Conservation (phyloP, 2,888 invertebrate species). For the Eucriotettix oculatus region DNA sequence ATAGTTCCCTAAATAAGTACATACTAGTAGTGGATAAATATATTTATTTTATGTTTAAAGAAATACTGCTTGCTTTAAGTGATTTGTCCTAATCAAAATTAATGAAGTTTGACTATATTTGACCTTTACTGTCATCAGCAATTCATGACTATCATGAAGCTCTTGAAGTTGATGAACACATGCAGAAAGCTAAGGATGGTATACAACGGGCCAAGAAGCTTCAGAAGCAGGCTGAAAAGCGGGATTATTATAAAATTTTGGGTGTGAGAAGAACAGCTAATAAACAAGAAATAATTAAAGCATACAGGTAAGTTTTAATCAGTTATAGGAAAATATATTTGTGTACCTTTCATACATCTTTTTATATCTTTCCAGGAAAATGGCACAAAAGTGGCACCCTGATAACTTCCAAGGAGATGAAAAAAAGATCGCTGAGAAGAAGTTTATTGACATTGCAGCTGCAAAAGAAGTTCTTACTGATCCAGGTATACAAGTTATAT, state of each 20-base stretch:
- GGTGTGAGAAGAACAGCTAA: slow-evolving; percentile 78
- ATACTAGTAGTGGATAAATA: no score
- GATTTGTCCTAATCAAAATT: no score
- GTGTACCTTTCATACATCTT: not conserved
- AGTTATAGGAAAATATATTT: not conserved
- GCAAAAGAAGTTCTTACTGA: slow-evolving; percentile 85
- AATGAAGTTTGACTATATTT: no score
- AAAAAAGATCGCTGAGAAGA: slow-evolving; percentile 89
- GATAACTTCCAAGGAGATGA: slow-evolving; percentile 82
- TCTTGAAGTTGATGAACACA: slow-evolving; percentile 59
- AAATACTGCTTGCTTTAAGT: no score
- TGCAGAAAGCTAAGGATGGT: slow-evolving; percentile 76
- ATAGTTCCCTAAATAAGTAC: no score
- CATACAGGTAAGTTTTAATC: slow-evolving; percentile 48
- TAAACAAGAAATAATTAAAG: slow-evolving; percentile 88
- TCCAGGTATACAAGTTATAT: slow-evolving; percentile 27
- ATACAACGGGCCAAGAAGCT: slow-evolving; percentile 73
- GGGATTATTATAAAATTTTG: slow-evolving; percentile 96
- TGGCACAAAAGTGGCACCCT: slow-evolving; percentile 98
- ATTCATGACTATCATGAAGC: slow-evolving; percentile 77
- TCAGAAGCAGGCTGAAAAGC: slow-evolving; percentile 78
- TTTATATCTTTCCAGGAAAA: slow-evolving; percentile 41
- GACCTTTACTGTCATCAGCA: slow-evolving; percentile 35
- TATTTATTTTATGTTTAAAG: no score
- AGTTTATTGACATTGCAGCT: slow-evolving; percentile 95